Percentiles rank a stretch among this genome's conserved stretches.
Evolutionary conservation across 2,888 invertebrate genomes (phyloP).

Genomic region (Meandrusa payeni): DNA sequence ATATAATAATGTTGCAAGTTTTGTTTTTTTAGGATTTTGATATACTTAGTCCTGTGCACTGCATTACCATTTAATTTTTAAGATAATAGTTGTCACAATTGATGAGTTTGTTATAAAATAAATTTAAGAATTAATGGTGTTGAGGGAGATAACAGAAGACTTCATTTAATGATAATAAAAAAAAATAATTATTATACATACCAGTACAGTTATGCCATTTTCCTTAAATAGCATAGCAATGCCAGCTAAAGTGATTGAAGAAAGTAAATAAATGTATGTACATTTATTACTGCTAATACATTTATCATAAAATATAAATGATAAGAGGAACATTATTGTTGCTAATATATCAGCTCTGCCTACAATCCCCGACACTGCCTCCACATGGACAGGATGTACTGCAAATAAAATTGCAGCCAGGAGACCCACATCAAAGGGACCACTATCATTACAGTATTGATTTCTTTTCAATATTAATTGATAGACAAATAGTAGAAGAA

Average conservation of each 20-base stretch:
- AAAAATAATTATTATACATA: conserved; percentile 79
- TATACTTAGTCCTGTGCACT: too few species aligned
- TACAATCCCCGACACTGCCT: conserved; percentile 95
- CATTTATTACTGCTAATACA: conserved; percentile 34
- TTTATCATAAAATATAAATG: conserved; percentile 84
- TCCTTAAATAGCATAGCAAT: conserved; percentile 95
- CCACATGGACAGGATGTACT: conserved; percentile 95
- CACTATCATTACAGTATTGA: conserved; percentile 25
- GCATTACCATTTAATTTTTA: too few species aligned
- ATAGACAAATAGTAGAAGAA: conserved; percentile 47
- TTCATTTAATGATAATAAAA: too few species aligned
- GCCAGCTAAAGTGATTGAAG: conserved; percentile 68
- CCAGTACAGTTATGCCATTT: conserved; percentile 94
- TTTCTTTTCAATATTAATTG: conserved; percentile 35
- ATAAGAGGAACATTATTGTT: conserved; percentile 86
- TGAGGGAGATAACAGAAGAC: too few species aligned
- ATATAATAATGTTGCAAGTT: too few species aligned
- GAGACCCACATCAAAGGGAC: conserved; percentile 72
- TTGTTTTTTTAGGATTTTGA: too few species aligned
- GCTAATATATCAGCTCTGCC: conserved; percentile 95
- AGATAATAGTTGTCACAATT: too few species aligned
- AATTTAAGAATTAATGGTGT: too few species aligned
- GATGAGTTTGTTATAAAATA: too few species aligned
- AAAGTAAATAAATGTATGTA: conserved; percentile 39
- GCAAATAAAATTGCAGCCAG: conserved; percentile 89